phyloP scores from a whole-genome alignment of 2,888 invertebrate species.

The Drosophila kokeensis region DNA sequence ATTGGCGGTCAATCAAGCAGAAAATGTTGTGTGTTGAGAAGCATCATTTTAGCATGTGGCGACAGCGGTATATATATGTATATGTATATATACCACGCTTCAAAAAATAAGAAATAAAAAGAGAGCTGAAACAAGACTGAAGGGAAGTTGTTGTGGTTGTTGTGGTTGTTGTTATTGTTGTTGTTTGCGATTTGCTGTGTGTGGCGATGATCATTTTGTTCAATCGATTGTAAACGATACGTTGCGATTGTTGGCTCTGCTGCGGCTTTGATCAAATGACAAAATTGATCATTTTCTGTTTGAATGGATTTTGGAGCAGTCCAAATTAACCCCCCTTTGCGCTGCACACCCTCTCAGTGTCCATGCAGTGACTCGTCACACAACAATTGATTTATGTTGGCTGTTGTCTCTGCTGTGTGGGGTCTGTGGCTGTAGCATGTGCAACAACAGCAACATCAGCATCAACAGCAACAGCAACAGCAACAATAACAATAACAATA shows the following conservation, averaged over 20 bases:
- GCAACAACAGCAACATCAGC: slow-evolving; percentile 52
- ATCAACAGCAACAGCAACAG: slow-evolving; percentile 16
- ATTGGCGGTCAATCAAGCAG: slow-evolving; percentile 75
- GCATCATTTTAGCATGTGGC: slow-evolving; percentile 78
- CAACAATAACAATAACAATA: slow-evolving; percentile 1
- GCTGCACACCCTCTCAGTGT: neutral
- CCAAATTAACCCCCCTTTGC: slow-evolving; percentile 15
- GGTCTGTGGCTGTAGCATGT: slow-evolving; percentile 71
- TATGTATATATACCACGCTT: slow-evolving; percentile 3
- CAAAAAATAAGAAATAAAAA: slow-evolving; percentile 2
- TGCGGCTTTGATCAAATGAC: slow-evolving; percentile 82
- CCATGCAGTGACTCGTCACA: slow-evolving; percentile 28
- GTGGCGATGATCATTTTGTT: slow-evolving; percentile 77
- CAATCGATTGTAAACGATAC: slow-evolving; percentile 79
- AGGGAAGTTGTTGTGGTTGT: slow-evolving; percentile 10
- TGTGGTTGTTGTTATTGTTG: slow-evolving; percentile 38
- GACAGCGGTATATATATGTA: slow-evolving; percentile 54
- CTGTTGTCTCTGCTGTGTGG: slow-evolving; percentile 61
- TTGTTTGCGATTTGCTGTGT: slow-evolving; percentile 41
- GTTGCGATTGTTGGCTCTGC: slow-evolving; percentile 77
- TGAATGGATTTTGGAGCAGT: slow-evolving; percentile 73
- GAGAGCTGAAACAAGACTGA: slow-evolving; percentile 16
- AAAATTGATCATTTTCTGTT: slow-evolving; percentile 82
- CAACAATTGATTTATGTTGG: slow-evolving; percentile 78
- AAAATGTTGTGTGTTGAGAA: slow-evolving; percentile 66